These are phyloP conservation scores for Anguilla rostrata DNA, from an alignment of 2,113 vertebrate genomes.

Conservation along the genomic window DNA sequence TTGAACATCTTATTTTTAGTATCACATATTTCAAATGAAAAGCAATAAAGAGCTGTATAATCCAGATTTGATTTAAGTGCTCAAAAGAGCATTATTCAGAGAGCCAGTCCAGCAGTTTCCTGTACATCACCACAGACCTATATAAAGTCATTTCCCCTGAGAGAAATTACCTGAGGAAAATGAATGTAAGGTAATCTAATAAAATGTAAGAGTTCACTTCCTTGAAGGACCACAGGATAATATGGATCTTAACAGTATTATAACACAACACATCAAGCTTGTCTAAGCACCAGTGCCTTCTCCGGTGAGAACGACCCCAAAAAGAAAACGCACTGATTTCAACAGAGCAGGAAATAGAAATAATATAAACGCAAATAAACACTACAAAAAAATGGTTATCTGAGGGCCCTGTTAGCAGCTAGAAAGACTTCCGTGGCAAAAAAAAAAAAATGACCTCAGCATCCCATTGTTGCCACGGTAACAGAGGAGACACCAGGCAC, in stretches of 20 bases:
- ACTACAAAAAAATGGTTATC: too few relatives aligned
- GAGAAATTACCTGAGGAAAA: neutral
- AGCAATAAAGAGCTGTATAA: neutral
- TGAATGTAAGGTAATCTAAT: neutral
- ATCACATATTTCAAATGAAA: neutral
- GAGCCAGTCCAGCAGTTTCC: neutral
- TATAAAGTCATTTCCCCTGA: neutral
- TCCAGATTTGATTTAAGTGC: neutral
- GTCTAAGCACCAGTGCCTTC: neutral
- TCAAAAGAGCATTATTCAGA: neutral
- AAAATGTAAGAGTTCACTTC: neutral
- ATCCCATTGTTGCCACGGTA: constrained; percentile 62
- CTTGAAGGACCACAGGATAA: neutral
- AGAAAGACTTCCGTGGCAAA: constrained; percentile 14
- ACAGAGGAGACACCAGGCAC: constrained; percentile 36
- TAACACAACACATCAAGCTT: neutral
- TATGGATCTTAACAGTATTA: neutral
- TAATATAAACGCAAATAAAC: too few relatives aligned
- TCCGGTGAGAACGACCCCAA: neutral
- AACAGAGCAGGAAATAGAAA: too few relatives aligned
- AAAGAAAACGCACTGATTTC: neutral
- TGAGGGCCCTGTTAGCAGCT: constrained; percentile 25
- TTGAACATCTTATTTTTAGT: too few relatives aligned
- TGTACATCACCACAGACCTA: neutral
- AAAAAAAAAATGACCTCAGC: constrained; percentile 26